Conservation (phyloP, 2,797 vertebrate species). For the Lacerta bilineata region DNA sequence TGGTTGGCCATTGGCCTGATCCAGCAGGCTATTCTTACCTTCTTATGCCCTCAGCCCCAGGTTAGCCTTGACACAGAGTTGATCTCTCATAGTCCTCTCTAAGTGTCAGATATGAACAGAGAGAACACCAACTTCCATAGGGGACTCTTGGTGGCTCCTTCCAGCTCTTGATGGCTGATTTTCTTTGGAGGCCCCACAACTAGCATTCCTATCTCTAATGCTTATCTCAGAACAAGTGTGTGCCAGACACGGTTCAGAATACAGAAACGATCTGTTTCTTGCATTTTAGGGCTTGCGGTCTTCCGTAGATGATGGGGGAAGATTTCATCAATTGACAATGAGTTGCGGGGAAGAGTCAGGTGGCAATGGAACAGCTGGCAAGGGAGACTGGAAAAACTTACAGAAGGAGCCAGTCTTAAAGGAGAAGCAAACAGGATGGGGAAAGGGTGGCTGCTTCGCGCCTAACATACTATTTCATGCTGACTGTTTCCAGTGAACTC, state of each 20-base stretch:
- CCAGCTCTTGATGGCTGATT: background rate
- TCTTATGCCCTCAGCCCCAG: too few species aligned
- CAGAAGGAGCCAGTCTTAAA: background rate
- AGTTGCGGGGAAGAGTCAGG: background rate
- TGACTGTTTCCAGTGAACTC: background rate
- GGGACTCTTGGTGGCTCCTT: background rate
- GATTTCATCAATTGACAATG: background rate
- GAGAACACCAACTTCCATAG: background rate
- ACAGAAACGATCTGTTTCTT: background rate
- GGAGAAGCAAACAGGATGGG: background rate
- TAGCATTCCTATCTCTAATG: background rate
- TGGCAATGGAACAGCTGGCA: background rate
- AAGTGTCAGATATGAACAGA: background rate
- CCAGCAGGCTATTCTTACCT: too few species aligned
- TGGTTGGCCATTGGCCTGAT: too few species aligned
- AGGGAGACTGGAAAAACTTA: background rate
- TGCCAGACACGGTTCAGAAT: background rate
- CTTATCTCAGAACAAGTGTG: background rate
- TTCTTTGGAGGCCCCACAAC: background rate
- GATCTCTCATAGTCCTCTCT: background rate
- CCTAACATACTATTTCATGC: background rate
- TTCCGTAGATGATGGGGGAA: background rate
- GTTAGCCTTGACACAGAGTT: too few species aligned
- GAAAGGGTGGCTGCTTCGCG: background rate
- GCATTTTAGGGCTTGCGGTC: background rate